These are phyloP conservation scores for Arge pagana DNA, from an alignment of 2,888 invertebrate species.

Conservation along the genomic window DNA sequence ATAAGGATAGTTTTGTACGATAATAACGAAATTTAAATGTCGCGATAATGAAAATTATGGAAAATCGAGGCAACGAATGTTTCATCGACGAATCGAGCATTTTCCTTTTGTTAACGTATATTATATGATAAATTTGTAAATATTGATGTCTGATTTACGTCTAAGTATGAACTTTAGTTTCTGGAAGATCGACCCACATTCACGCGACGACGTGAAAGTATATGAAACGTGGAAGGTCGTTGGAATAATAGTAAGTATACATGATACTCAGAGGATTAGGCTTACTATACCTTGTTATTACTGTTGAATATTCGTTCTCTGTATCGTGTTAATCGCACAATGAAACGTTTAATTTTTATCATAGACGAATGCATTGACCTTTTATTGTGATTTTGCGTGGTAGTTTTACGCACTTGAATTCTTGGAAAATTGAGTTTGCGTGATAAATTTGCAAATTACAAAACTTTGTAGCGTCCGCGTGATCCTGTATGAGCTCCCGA, in stretches of 20 bases:
- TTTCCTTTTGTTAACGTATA: too few relatives aligned
- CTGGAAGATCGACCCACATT: too few relatives aligned
- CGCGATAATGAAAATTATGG: slow-evolving; percentile 6
- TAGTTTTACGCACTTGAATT: background rate
- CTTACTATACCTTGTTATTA: slow-evolving; percentile 26
- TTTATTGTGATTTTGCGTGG: background rate
- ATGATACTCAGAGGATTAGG: too few relatives aligned
- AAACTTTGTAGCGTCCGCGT: slow-evolving; percentile 92
- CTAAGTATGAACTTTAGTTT: too few relatives aligned
- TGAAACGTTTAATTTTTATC: slow-evolving; percentile 36
- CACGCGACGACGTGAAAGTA: too few relatives aligned
- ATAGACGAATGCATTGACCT: slow-evolving; percentile 17
- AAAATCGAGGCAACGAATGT: too few relatives aligned
- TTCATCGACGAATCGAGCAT: background rate
- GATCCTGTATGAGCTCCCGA: slow-evolving; percentile 83
- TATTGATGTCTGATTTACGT: too few relatives aligned
- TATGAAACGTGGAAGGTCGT: too few relatives aligned
- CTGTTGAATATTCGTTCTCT: slow-evolving; percentile 40
- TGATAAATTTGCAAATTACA: slow-evolving; percentile 61
- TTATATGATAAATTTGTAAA: too few relatives aligned
- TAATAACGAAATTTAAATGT: slow-evolving; percentile 10
- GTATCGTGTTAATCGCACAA: slow-evolving; percentile 33
- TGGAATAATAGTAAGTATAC: too few relatives aligned
- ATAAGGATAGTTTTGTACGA: slow-evolving; percentile 11
- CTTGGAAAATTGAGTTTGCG: background rate